Percentiles rank a stretch among this genome's conserved stretches.
Evolutionary conservation across 2,113 vertebrate genomes (phyloP).

Genomic region (Lamprotornis superbus): DNA sequence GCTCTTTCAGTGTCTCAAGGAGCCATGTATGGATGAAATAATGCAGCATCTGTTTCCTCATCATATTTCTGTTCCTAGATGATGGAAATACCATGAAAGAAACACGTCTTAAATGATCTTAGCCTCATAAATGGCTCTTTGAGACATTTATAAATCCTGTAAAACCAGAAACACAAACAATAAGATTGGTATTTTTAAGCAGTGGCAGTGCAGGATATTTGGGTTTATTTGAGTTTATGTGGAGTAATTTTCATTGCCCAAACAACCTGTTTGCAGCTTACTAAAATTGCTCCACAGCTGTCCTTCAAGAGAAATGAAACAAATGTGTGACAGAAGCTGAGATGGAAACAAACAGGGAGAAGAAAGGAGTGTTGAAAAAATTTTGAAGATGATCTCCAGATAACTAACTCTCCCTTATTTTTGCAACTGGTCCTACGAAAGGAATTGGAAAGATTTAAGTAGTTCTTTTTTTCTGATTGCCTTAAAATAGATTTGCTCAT

Average conservation of each 20-base stretch:
- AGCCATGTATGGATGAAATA: not conserved
- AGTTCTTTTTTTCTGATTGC: not conserved
- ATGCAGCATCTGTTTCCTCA: not conserved
- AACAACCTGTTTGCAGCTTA: not conserved
- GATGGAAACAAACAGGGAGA: not conserved
- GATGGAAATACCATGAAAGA: not conserved
- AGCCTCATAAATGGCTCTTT: slow-evolving; percentile 7
- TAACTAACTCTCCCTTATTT: not conserved
- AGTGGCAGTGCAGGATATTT: not conserved
- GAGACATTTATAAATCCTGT: not conserved
- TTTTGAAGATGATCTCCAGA: not conserved
- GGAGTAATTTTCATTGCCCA: not conserved
- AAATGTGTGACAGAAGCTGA: not conserved
- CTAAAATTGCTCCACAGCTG: not conserved
- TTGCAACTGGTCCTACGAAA: not conserved
- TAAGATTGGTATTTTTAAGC: not conserved
- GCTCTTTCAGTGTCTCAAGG: not conserved
- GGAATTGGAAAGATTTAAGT: not conserved
- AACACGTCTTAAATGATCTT: not conserved
- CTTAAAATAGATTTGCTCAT: not conserved
- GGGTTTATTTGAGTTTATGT: not conserved
- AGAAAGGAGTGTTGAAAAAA: not conserved
- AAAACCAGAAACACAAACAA: not conserved
- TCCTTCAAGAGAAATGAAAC: not conserved
- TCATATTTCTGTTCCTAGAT: not conserved